These are phyloP conservation scores for Drosophila eohydei DNA, from an alignment of 2,888 invertebrate genomes.

Conservation along the genomic window DNA sequence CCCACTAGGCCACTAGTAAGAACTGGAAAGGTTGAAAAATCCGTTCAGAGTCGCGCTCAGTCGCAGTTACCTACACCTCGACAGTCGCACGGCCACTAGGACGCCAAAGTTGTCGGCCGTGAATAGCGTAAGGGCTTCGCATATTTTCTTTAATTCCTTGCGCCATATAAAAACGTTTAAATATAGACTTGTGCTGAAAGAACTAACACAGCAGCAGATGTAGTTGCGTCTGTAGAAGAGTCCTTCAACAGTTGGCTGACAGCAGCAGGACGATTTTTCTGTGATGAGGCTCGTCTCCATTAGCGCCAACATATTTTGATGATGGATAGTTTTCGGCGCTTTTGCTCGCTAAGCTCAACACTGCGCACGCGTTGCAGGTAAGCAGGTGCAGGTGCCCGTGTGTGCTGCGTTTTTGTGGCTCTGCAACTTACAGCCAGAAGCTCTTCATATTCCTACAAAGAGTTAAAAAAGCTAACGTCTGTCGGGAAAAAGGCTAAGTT, in stretches of 20 bases:
- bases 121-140: conserved; percentile 42
- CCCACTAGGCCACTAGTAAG: conserved; percentile 15
- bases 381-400: conserved; percentile 52
- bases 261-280: conserved; percentile 28
- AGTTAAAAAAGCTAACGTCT: neutral
- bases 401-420: conserved; percentile 4
- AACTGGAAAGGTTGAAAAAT: conserved; percentile 55
- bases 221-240: neutral
- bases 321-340: conserved; percentile 74
- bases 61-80: conserved; percentile 65
- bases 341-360: conserved; percentile 54
- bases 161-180: conserved; percentile 26
- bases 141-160: conserved; percentile 35
- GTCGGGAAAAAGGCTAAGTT: neutral
- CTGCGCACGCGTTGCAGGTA: conserved; percentile 76
- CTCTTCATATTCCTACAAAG: neutral
- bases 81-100: conserved; percentile 51
- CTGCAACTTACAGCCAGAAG: neutral
- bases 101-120: conserved; percentile 30
- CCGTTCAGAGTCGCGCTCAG: conserved; percentile 46
- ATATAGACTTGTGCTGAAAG: conserved; percentile 42
- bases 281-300: conserved; percentile 18
- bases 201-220: conserved; percentile 2
- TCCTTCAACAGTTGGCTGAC: conserved; percentile 54
- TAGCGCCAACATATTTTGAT: conserved; percentile 23